These are phyloP conservation scores for Hylaeus anthracinus DNA, from an alignment of 1,140 invertebrate species.

Conservation along the genomic window DNA sequence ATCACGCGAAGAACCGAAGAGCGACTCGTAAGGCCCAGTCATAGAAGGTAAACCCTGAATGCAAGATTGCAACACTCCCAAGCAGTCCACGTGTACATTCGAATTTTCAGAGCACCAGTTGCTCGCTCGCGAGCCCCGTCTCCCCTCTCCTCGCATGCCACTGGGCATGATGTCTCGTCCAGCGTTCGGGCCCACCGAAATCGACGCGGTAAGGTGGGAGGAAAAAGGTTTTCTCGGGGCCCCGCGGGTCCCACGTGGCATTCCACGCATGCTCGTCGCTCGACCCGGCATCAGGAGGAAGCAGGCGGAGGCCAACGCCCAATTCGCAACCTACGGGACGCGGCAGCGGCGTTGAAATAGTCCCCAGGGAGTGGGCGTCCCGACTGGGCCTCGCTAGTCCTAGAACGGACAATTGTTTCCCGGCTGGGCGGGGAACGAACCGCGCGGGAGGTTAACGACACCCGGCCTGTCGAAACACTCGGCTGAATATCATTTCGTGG, in stretches of 20 bases:
- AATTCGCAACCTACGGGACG: constrained; percentile 69
- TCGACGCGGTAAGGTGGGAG: constrained; percentile 17
- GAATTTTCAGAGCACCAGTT: constrained; percentile 58
- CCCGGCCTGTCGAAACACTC: constrained; percentile 73
- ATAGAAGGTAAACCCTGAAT: constrained; percentile 23
- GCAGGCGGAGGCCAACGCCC: constrained; percentile 67
- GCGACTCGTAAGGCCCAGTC: background rate
- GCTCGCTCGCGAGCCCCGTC: constrained; percentile 2
- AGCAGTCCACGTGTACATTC: constrained; percentile 67
- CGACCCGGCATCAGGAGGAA: constrained; percentile 22
- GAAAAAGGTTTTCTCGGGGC: constrained; percentile 29
- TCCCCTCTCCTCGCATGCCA: background rate
- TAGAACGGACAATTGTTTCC: constrained; percentile 75
- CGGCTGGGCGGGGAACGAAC: constrained; percentile 43
- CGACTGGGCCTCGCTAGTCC: constrained; percentile 57
- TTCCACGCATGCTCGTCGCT: constrained; percentile 51
- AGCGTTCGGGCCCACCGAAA: constrained; percentile 4
- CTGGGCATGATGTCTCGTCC: background rate
- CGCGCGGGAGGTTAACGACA: constrained; percentile 77
- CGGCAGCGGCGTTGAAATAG: constrained; percentile 54
- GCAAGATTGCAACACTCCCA: constrained; percentile 65
- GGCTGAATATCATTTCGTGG: constrained; percentile 75
- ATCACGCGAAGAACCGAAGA: constrained; percentile 30
- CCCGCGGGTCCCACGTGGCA: constrained; percentile 56
- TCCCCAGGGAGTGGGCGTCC: constrained; percentile 60